Evolutionary conservation across 2,888 invertebrate species (phyloP), one percentile per base, ranked within the genome.

Genomic region (Autographa gamma): DNA sequence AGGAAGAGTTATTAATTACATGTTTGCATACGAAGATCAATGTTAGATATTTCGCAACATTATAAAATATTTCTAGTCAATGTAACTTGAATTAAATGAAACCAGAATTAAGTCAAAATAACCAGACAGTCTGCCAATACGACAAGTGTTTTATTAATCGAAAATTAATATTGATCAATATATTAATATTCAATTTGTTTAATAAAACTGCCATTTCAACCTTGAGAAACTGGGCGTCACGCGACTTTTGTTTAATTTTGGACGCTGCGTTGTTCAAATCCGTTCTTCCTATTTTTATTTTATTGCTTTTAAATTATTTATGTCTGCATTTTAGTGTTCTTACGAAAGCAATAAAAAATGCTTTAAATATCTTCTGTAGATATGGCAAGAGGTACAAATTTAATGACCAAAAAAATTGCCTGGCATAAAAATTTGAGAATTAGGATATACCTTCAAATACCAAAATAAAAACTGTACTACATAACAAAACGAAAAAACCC

Each of bases 221-320:
- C 54, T 56, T 56, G 19, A 13, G 13, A 54, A 11, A 4, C 8
- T 48, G 48, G 54, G 25, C 54, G 19, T 56, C 19, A 56, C 54
- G 54, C 54, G 54, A 56, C 54, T 19, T 56, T 56, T 56, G 54
- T 56, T 25, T 25, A 56, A 25, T 56, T 25, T 56, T 19, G n/a
- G 48, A 48, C 48, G n/a, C n/a, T n/a, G 48, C 16, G 48, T n/a
- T 48, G 16, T 16, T 48, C 2, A 48, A 48, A 48, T 48, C 16
- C 48, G n/a, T 48, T 48, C 43, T 16, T 43, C 48, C 48, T 48
- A 48, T 48, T 48, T 16, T n/a, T 48, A 48, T 48, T 48, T 48
- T 48, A 48, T 48, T 48, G 48, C 48, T 48, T 48, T n/a, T 48
- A 48, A n/a, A 48, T 48, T 5, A n/a, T 48, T n/a, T n/a, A 48